Percentiles rank a stretch among this genome's conserved stretches.
Conservation (phyloP, 2,888 invertebrate genomes). For the Hirtodrosophila duncani region DNA sequence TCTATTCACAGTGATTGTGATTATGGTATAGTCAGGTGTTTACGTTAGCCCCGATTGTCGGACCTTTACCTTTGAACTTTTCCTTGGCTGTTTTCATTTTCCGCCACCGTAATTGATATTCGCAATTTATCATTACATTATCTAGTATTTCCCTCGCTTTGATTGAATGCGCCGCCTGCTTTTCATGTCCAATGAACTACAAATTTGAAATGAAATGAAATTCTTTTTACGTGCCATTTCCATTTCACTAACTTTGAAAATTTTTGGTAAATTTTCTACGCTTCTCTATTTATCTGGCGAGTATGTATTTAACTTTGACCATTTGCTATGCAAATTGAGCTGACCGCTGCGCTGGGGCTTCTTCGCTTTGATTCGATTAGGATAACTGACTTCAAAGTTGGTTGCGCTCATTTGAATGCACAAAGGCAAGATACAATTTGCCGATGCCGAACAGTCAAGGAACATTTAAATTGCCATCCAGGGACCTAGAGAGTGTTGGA, state of each 20-base stretch:
- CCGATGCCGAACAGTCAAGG: neutral
- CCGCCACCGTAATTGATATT: too few species aligned
- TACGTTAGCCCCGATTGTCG: too few species aligned
- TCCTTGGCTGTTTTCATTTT: too few species aligned
- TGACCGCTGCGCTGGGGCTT: conserved; percentile 15
- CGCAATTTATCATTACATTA: too few species aligned
- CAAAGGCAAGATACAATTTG: conserved; percentile 38
- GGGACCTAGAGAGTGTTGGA: neutral
- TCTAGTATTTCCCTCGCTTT: conserved; percentile 6
- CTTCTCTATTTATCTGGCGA: conserved; percentile 28
- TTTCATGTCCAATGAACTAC: too few species aligned
- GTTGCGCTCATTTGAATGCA: conserved; percentile 27
- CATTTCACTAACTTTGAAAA: conserved; percentile 18
- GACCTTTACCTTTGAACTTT: too few species aligned
- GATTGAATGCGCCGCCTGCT: neutral
- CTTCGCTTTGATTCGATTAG: conserved; percentile 37
- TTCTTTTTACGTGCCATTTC: conserved; percentile 6
- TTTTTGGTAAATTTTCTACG: conserved; percentile 10
- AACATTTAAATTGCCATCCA: too few species aligned
- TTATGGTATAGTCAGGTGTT: too few species aligned
- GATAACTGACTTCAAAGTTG: conserved; percentile 25
- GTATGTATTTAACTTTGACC: conserved; percentile 29
- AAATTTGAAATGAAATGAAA: too few species aligned
- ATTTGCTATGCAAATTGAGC: conserved; percentile 43
- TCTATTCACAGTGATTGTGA: too few species aligned